Conservation (phyloP, 2,888 invertebrate genomes). For the Exocentrus adspersus region DNA sequence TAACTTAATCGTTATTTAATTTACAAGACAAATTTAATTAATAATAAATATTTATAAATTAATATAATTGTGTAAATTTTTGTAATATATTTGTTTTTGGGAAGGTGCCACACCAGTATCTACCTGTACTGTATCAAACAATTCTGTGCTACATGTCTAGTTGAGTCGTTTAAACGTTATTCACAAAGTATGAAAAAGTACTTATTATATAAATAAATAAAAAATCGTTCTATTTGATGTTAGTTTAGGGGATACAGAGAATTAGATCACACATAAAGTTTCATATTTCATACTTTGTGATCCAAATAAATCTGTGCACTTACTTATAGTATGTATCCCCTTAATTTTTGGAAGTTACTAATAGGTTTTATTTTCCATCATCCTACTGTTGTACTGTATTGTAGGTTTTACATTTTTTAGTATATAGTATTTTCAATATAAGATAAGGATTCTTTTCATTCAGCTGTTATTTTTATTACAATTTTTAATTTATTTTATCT, state of each 20-base stretch:
- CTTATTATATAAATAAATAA: constrained; percentile 48
- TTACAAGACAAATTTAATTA: constrained; percentile 61
- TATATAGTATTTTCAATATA: constrained; percentile 48
- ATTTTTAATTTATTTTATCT: constrained; percentile 53
- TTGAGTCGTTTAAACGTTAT: constrained; percentile 49
- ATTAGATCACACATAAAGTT: constrained; percentile 46
- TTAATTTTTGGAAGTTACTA: constrained; percentile 30
- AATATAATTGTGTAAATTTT: constrained; percentile 65
- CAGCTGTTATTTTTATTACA: constrained; percentile 48
- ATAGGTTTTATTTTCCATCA: constrained; percentile 35
- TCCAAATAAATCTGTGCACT: constrained; percentile 58
- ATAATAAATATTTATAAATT: constrained; percentile 61
- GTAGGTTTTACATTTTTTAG: constrained; percentile 55
- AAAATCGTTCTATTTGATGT: constrained; percentile 54
- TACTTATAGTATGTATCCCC: constrained; percentile 52
- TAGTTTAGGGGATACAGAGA: constrained; percentile 54
- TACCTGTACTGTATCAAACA: constrained; percentile 54
- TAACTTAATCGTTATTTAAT: constrained; percentile 62
- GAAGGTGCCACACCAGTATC: constrained; percentile 39
- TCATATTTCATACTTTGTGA: constrained; percentile 62
- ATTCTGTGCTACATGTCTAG: constrained; percentile 58
- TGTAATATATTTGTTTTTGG: constrained; percentile 62
- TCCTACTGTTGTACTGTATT: constrained; percentile 48
- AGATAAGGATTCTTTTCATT: constrained; percentile 41
- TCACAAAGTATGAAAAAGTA: constrained; percentile 62